Evolutionary conservation across 2,888 invertebrate species (phyloP), one percentile per base, ranked within the genome.

Genomic region (Pristionchus maxplancki): DNA sequence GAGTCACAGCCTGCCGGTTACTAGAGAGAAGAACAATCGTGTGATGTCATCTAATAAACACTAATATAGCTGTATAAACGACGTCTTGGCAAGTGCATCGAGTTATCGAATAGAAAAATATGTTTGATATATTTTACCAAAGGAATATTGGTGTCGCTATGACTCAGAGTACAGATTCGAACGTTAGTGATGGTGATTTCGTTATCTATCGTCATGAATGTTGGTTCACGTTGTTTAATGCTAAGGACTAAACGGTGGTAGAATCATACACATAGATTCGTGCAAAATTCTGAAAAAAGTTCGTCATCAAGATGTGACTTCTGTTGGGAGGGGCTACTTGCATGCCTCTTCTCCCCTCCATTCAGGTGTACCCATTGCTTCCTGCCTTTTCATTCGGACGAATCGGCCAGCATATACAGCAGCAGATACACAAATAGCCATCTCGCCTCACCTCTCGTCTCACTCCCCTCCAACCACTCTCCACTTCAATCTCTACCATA

Each of bases 1-100:
- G 84, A 84, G 24, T 84, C 84, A 9, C 74, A 84, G 24, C 88
- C 88, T 5, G 88, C 88, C 24, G 88, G 88, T 6, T 88, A 85
- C n/a, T 88, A 44, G 11, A 44, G 48, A 74, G 28, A 31, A 31
- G 31, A 67, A 58, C 1, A 34, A 34, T 34, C 71, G 71, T 34
- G 37, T 9, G 71, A 9, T 28, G 71, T 71, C 71, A 71, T 71
- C 71, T 71, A 71, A 71, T 71, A 71, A 71, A 24, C 11, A 37
- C 37, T 20, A 0, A 20, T 15, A 9, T 67, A 37, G 71, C 71
- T 71, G 71, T 71, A 71, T 71, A 71, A 71, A 71, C 71, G 71
- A 71, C n/a, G 71, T 37, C 15, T n/a, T n/a, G 2, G 9, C 20
- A 50, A 50, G 4, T 20, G 8, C 8, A 50, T 20, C n/a, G n/a